phyloP scores from a whole-genome alignment of 2,888 invertebrate species.

The Andrena bicolor region DNA sequence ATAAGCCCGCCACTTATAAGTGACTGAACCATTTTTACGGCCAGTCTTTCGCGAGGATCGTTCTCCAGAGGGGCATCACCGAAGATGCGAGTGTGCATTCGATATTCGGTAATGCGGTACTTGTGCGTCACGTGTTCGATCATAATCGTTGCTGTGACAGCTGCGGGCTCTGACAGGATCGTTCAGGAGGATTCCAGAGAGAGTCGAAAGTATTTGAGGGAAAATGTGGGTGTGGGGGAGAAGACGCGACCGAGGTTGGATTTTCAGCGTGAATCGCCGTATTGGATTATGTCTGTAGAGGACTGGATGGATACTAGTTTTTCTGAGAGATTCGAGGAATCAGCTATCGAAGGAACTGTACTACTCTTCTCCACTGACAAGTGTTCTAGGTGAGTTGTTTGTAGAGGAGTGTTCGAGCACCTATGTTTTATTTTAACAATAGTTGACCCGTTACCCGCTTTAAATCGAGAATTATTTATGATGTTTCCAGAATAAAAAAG shows the following conservation, averaged over 20 bases:
- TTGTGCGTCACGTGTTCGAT: conserved; percentile 21
- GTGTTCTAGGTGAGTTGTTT: conserved; percentile 39
- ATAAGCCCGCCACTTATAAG: conserved; percentile 71
- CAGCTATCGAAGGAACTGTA: background rate
- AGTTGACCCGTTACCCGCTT: too few species aligned
- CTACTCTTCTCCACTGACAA: conserved; percentile 18
- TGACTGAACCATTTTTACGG: conserved; percentile 62
- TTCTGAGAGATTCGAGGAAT: background rate
- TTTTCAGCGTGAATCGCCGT: background rate
- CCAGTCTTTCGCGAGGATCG: conserved; percentile 48
- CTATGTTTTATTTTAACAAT: too few species aligned
- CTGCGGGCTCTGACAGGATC: background rate
- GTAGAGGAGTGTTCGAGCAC: too few species aligned
- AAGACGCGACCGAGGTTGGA: background rate
- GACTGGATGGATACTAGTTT: background rate
- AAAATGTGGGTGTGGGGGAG: background rate
- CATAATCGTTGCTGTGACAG: background rate
- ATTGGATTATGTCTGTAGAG: background rate
- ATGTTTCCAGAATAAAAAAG: too few species aligned
- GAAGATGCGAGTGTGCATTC: conserved; percentile 18
- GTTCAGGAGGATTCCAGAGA: background rate
- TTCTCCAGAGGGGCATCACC: conserved; percentile 6
- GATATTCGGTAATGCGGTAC: conserved; percentile 20
- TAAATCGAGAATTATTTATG: too few species aligned
- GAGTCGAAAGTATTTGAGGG: background rate